phyloP scores from a whole-genome alignment of 53 echinoderm and acorn worm genomes.

The Astropecten irregularis region DNA sequence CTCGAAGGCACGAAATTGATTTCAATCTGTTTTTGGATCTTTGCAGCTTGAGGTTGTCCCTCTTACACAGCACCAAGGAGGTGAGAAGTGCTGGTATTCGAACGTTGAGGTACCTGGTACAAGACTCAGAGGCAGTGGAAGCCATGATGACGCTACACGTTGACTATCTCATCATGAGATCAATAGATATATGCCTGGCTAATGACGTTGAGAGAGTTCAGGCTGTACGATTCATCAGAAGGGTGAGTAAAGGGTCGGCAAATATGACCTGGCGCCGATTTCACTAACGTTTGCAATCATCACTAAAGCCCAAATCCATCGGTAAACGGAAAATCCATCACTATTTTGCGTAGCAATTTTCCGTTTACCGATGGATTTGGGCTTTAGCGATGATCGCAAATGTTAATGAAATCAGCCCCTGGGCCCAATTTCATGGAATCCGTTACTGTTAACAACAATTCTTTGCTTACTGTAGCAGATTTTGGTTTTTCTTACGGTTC shows the following conservation, averaged over 20 bases:
- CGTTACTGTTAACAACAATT: no score
- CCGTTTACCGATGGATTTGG: no score
- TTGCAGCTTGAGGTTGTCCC: constrained; percentile 80
- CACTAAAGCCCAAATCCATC: no score
- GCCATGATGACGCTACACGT: constrained; percentile 87
- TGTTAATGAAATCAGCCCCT: no score
- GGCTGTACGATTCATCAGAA: constrained; percentile 86
- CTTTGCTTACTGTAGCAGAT: not conserved
- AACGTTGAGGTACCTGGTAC: constrained; percentile 86
- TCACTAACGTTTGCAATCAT: no score
- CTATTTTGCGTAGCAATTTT: no score
- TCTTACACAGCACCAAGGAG: constrained; percentile 91
- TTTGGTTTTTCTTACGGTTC: no score
- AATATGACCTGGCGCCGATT: not conserved
- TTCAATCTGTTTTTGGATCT: constrained; percentile 3
- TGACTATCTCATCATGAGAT: constrained; percentile 84
- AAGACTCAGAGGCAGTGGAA: constrained; percentile 68
- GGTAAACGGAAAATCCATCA: no score
- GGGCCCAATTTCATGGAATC: no score
- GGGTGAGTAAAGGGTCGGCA: constrained; percentile 71
- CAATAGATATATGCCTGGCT: constrained; percentile 82
- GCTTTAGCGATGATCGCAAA: no score
- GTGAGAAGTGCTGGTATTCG: constrained; percentile 88
- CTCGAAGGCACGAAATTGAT: no score
- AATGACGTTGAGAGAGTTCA: constrained; percentile 96